Conservation (phyloP, 2,888 invertebrate species). For the Rhabditoides inermis region DNA sequence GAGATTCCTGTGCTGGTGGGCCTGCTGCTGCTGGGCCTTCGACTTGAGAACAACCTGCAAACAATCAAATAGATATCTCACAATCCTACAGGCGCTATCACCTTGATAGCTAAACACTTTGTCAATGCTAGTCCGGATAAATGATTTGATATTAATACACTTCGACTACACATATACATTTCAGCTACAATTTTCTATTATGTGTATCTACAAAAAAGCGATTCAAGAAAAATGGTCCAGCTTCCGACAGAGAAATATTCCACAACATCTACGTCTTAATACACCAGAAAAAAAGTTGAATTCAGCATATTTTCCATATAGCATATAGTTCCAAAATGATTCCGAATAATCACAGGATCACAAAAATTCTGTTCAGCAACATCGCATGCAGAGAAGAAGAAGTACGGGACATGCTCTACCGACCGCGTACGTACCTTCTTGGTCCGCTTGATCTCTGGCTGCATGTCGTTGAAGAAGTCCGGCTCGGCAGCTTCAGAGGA, state of each 20-base stretch:
- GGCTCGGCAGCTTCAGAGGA: constrained; percentile 17
- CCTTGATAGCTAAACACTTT: background rate
- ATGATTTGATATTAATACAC: background rate
- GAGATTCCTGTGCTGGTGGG: constrained; percentile 14
- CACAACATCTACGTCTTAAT: too few species aligned
- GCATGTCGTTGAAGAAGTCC: constrained; percentile 42
- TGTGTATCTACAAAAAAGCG: too few species aligned
- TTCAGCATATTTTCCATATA: too few species aligned
- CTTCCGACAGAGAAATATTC: background rate
- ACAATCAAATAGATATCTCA: background rate
- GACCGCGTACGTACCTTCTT: constrained; percentile 41
- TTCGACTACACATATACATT: too few species aligned
- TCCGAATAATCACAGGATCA: too few species aligned
- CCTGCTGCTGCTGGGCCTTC: constrained; percentile 6
- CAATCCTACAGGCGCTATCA: background rate
- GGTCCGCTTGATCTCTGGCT: constrained; percentile 40
- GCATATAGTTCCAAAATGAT: too few species aligned
- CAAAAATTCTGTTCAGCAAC: too few species aligned
- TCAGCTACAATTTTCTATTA: too few species aligned
- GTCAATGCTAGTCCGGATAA: background rate
- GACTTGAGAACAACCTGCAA: constrained; percentile 20
- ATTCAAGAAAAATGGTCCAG: background rate
- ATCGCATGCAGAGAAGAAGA: too few species aligned
- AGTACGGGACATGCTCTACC: too few species aligned
- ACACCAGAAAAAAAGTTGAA: background rate